These are phyloP conservation scores for Pseudonaja textilis DNA, from an alignment of 2,113 vertebrate species.

Conservation along the genomic window DNA sequence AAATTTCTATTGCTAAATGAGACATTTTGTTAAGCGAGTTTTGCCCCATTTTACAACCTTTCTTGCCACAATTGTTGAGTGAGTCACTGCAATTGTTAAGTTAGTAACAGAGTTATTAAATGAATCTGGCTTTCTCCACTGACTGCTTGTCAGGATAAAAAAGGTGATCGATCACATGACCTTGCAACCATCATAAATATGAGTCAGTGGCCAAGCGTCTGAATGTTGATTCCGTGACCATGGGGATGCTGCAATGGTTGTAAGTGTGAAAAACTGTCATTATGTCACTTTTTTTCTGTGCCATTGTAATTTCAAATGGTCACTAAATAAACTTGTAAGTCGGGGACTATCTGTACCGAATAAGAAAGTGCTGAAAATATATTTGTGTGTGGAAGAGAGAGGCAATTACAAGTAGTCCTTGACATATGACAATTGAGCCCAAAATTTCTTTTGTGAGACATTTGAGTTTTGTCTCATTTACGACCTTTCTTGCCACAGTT, in stretches of 20 bases:
- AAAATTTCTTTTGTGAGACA: no score
- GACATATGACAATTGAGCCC: no score
- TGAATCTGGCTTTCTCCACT: neutral
- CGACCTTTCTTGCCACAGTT: no score
- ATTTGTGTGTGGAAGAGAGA: neutral
- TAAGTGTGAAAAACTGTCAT: neutral
- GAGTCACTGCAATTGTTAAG: neutral
- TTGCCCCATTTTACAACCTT: neutral
- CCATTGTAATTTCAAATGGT: neutral
- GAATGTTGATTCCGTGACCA: neutral
- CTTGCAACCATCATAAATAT: neutral
- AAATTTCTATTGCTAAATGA: neutral
- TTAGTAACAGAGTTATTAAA: neutral
- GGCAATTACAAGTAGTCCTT: neutral
- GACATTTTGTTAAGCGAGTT: neutral
- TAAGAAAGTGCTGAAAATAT: neutral
- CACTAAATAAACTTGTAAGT: neutral
- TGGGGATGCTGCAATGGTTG: neutral
- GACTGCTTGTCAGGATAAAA: neutral
- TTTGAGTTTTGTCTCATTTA: no score
- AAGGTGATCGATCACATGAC: neutral
- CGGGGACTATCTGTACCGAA: neutral
- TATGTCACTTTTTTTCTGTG: neutral
- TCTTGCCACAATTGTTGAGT: neutral
- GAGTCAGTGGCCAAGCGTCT: neutral